Evolutionary conservation across 1,140 invertebrate genomes (phyloP), one percentile per base, ranked within the genome.

Genomic region (Latrodectus geometricus): DNA sequence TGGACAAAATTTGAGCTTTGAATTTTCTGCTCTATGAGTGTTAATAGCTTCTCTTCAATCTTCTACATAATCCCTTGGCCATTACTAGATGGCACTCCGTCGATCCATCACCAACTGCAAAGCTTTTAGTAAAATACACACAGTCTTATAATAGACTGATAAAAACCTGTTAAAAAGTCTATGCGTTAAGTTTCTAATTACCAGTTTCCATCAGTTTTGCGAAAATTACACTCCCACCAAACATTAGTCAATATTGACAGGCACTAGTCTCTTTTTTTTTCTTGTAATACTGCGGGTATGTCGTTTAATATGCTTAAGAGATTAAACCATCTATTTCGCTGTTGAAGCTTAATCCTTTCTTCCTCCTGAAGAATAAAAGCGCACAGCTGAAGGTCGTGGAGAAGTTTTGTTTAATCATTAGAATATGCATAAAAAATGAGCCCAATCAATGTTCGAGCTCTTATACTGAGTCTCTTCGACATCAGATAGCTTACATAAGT

Each of bases 61-160:
- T 83, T 83, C 54, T 20, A 74, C 54, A 72, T 83, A 83, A 83
- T 83, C 80, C 72, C 48, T 52, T n/a, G 48, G 70, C 54, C 79
- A 70, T 81, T 81, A 70, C 49, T 8, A 9, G 52, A 35, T 56
- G 56, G 73, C 69, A 56, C 50, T 50, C 21, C 17, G n/a, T 68
- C 56, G 17, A 84, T 84, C 82, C 72, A 76, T 84, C 9, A 54
- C 3, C 0, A 49, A 50, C 74, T 23, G 61, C 49, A 52, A 84
- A 84, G 72, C 73, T 76, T 69, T 84, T 84, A 84, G 73, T 49
- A 84, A 84, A 76, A 84, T 70, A 75, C 73, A 76, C 35, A 83
- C 52, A 84, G 49, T 21, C 35, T 21, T 66, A 70, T 81, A 72
- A 70, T 81, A 72, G 66, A 50, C 52, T n/a, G 48, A 76, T 66